Evolutionary conservation across 23 tunicate genomes (phyloP).

Genomic region (Styela plicata): DNA sequence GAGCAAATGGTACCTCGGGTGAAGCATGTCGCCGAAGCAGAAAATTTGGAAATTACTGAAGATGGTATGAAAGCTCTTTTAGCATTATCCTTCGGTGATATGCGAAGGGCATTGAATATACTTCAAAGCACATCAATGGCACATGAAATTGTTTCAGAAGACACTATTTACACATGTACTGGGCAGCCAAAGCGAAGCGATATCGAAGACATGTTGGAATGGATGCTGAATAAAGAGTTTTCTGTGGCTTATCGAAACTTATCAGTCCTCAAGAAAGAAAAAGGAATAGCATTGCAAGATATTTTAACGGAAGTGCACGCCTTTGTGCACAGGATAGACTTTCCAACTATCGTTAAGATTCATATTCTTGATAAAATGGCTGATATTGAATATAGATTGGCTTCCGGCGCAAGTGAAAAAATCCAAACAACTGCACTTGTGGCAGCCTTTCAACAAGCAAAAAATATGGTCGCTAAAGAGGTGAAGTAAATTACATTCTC

Average conservation of each 20-base stretch:
- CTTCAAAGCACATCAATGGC: constrained; percentile 90
- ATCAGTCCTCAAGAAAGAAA: constrained; percentile 53
- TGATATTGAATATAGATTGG: constrained; percentile 81
- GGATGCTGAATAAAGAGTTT: constrained; percentile 80
- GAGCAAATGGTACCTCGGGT: constrained; percentile 96
- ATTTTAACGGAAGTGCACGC: constrained; percentile 68
- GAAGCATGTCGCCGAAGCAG: constrained; percentile 65
- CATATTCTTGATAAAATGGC: constrained; percentile 71
- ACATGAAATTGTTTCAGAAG: constrained; percentile 64
- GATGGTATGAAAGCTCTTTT: constrained; percentile 87
- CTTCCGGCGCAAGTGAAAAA: constrained; percentile 84
- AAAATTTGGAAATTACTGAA: constrained; percentile 46
- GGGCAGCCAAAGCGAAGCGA: constrained; percentile 85
- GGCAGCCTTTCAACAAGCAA: constrained; percentile 77
- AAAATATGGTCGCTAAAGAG: constrained; percentile 65
- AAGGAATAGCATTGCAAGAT: constrained; percentile 92
- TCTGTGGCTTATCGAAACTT: constrained; percentile 49
- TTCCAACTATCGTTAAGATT: constrained; percentile 65
- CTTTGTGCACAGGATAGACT: constrained; percentile 70
- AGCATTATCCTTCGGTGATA: constrained; percentile 81
- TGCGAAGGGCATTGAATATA: constrained; percentile 82
- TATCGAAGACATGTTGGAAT: constrained; percentile 80
- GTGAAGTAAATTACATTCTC: neutral
- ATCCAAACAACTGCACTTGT: constrained; percentile 78
- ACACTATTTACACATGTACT: constrained; percentile 80